Conservation (phyloP, 2,888 invertebrate species). For the Pemphredon lugubris region DNA sequence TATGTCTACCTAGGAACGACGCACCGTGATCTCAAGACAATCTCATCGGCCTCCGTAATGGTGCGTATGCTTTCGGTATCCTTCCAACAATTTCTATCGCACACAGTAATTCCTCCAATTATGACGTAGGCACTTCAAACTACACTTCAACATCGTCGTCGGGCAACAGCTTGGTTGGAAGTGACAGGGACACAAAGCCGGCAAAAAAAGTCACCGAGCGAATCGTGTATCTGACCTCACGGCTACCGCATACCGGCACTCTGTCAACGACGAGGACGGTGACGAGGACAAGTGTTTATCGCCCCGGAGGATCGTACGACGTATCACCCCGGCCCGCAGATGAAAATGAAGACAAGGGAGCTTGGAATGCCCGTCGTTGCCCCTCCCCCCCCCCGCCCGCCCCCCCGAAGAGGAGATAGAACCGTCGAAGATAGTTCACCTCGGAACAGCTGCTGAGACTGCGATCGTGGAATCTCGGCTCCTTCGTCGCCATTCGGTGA, state of each 20-base stretch:
- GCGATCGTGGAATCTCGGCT: slow-evolving; percentile 66
- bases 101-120: too few species aligned
- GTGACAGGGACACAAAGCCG: too few species aligned
- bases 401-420: slow-evolving; percentile 2
- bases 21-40: too few species aligned
- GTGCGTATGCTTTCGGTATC: too few species aligned
- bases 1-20: too few species aligned
- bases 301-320: slow-evolving; percentile 15
- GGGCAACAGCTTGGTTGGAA: too few species aligned
- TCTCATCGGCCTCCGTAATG: too few species aligned
- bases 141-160: too few species aligned
- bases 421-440: slow-evolving; percentile 50
- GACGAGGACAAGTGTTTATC: slow-evolving; percentile 6
- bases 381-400: too few species aligned
- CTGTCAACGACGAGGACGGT: slow-evolving; percentile 3
- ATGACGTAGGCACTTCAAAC: too few species aligned
- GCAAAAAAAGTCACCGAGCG: neutral
- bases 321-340: neutral
- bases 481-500: slow-evolving; percentile 72
- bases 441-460: slow-evolving; percentile 70
- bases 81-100: too few species aligned
- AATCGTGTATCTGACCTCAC: neutral
- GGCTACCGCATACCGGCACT: slow-evolving; percentile 1
- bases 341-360: neutral
- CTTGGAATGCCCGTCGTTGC: too few species aligned